Conservation (phyloP, 2,113 vertebrate genomes). For the Thryonomys swinderianus region DNA sequence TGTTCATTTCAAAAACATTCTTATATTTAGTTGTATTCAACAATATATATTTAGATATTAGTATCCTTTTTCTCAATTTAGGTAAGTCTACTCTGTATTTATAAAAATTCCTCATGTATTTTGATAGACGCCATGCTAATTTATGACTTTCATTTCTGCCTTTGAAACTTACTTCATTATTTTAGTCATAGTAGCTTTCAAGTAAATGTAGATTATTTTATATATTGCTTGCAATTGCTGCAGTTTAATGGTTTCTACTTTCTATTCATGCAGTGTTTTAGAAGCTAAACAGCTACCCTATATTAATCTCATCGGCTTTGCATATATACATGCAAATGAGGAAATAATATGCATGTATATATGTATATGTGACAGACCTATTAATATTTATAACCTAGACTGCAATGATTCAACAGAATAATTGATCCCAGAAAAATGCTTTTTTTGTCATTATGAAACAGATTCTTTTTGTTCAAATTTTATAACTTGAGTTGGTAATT, state of each 20-base stretch:
- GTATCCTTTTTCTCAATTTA: conserved; percentile 39
- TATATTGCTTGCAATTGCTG: conserved; percentile 46
- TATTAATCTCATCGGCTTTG: conserved; percentile 66
- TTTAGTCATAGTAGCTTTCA: conserved; percentile 61
- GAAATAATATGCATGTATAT: conserved; percentile 19
- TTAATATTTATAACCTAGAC: conserved; percentile 73
- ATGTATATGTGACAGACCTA: not conserved
- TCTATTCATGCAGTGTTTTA: conserved; percentile 61
- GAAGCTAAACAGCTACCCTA: conserved; percentile 62
- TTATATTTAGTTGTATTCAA: conserved; percentile 48
- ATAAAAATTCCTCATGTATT: conserved; percentile 41
- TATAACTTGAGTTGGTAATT: conserved; percentile 15
- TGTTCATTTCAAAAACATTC: conserved; percentile 34
- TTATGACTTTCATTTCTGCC: conserved; percentile 43
- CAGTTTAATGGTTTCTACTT: conserved; percentile 67
- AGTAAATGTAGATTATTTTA: conserved; percentile 62
- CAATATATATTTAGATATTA: conserved; percentile 32
- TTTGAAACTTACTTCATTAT: conserved; percentile 71
- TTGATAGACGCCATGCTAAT: conserved; percentile 50
- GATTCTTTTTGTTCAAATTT: not conserved
- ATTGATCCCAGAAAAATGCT: not conserved
- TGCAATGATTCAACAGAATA: conserved; percentile 36
- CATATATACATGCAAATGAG: conserved; percentile 61
- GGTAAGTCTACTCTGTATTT: conserved; percentile 30
- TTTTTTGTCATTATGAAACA: conserved; percentile 37